These are phyloP conservation scores for Typhlichthys eigenmanni DNA, from an alignment of 2,797 vertebrate species.

Conservation along the genomic window DNA sequence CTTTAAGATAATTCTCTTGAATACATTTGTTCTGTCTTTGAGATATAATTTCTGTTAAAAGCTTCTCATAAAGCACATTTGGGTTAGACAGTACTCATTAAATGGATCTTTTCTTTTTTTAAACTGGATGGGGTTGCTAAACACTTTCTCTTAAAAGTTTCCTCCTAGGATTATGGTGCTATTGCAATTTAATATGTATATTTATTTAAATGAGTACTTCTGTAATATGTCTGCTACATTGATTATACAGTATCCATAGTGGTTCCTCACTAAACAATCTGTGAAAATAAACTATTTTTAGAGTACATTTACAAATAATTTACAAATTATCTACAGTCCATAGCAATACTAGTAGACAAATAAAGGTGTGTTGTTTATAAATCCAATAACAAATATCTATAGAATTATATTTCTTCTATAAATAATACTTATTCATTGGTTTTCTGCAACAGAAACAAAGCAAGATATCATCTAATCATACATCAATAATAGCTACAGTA, in stretches of 20 bases:
- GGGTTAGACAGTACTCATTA: constrained; percentile 25
- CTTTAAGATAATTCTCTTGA: constrained; percentile 32
- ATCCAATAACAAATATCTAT: too few relatives aligned
- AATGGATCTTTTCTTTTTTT: constrained; percentile 26
- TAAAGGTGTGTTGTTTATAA: too few relatives aligned
- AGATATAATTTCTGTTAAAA: constrained; percentile 44
- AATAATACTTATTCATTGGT: too few relatives aligned
- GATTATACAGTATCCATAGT: constrained; percentile 24
- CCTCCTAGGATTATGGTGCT: constrained; percentile 36
- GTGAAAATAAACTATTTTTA: too few relatives aligned
- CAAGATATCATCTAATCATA: too few relatives aligned
- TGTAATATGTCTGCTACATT: constrained; percentile 41
- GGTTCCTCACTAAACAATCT: not conserved
- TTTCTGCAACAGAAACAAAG: too few relatives aligned
- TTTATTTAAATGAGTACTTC: constrained; percentile 43
- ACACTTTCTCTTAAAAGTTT: constrained; percentile 41
- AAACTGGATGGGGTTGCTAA: constrained; percentile 9
- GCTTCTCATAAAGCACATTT: constrained; percentile 31
- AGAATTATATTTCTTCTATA: too few relatives aligned
- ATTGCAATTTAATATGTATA: constrained; percentile 28
- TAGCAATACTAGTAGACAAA: too few relatives aligned
- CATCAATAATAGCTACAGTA: too few relatives aligned
- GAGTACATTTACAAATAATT: too few relatives aligned
- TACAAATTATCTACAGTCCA: too few relatives aligned
- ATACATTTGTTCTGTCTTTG: constrained; percentile 31